A percentile compares a stretch with the other conserved stretches of the same genome.
phyloP scores from a whole-genome alignment of 2,797 vertebrate genomes.

The Sebastes itinus region DNA sequence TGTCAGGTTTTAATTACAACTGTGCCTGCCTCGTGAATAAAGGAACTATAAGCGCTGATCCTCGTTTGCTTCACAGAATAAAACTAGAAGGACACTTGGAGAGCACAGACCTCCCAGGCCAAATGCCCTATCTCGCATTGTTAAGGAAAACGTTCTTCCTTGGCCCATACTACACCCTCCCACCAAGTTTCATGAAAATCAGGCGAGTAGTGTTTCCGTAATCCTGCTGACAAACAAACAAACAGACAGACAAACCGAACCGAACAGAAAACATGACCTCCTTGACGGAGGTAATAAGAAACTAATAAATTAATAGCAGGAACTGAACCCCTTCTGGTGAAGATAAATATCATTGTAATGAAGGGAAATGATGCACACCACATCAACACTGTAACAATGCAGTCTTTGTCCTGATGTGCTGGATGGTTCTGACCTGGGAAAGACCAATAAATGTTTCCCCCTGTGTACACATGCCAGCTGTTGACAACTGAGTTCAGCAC shows the following conservation, averaged over 20 bases:
- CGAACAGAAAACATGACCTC: not conserved
- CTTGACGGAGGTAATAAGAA: not conserved
- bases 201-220: accelerated
- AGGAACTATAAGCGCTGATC: not conserved
- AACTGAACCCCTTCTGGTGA: not conserved
- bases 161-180: accelerated
- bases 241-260: not conserved
- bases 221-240: not conserved
- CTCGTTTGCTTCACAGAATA: not conserved
- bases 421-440: constrained; percentile 43
- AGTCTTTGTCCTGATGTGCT: constrained; percentile 44
- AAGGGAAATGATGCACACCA: not conserved
- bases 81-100: not conserved
- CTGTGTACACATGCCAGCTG: constrained; percentile 34
- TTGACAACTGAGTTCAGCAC: constrained; percentile 55
- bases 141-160: not conserved
- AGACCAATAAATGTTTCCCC: constrained; percentile 47
- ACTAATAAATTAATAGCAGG: constrained; percentile 12
- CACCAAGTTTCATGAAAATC: not conserved
- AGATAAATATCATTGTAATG: not conserved
- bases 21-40: not conserved
- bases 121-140: not conserved
- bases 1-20: not conserved
- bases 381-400: constrained; percentile 41
- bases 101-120: not conserved